Base-by-base conservation (phyloP, 2,113 vertebrate species). In the Entomyzon cyanotis region DNA sequence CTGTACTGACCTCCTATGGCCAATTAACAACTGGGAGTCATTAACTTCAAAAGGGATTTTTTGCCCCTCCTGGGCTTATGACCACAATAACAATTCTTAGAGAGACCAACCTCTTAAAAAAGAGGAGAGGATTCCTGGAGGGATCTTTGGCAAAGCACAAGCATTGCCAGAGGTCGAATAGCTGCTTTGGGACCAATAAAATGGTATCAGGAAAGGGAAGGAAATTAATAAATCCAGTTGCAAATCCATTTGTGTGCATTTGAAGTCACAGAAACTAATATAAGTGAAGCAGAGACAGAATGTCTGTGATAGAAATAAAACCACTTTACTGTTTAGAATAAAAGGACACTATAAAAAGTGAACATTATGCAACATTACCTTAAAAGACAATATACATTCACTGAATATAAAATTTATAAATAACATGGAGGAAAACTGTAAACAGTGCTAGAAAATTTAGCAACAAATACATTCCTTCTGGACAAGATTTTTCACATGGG, bases 351-450 rank as follows among this genome's bases (percentile, higher is more conserved):
- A 98, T 98, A 98, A 98, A 98, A 98, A 98, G 98, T 98, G 98
- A 98, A 98, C 98, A 98, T 98, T 98, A 98, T 97, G 98, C 97
- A 97, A 98, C 96, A 98, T 97, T 96, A 97, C 95, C 94, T 98
- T 97, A 98, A 97, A 98, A 98, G 98, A 98, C 98, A 98, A 98
- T 98, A 98, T 98, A 98, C 98, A 98, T 98, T 98, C 98, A 98
- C 96, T 96, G 98, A 97, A 98, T 98, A 98, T 98, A 98, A 98
- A 98, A 98, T 98, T 98, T 98, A 98, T 98, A 98, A 98, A 98
- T 98, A 98, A 98, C 98, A 98, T 96, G 97, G 98, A 98, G 97
- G 97, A 98, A 98, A 98, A 97, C 97, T 98, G 97, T 98, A 98
- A 98, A 98, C 98, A 98, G 97, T 97, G 98, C 98, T 98, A 98